These are phyloP conservation scores for Bombus vancouverensis DNA, from an alignment of 1,140 invertebrate genomes.

Conservation along the genomic window DNA sequence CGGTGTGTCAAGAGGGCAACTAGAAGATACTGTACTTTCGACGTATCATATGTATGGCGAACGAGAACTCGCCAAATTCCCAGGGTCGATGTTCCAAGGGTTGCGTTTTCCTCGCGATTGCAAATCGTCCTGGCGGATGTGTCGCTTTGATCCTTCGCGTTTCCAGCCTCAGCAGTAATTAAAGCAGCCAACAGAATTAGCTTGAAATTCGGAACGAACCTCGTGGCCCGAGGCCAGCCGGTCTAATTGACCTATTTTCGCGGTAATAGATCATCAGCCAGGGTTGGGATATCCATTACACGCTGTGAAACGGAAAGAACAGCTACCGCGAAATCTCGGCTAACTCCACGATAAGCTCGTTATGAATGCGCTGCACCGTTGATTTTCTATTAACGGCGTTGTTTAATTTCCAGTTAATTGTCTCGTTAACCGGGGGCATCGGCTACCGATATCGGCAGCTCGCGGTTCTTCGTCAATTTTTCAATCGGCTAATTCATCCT, in stretches of 20 bases:
- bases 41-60: not conserved
- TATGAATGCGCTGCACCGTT: slow-evolving; percentile 28
- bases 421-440: not conserved
- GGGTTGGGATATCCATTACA: slow-evolving; percentile 61
- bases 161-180: slow-evolving; percentile 55
- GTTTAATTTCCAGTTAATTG: slow-evolving; percentile 58
- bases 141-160: slow-evolving; percentile 61
- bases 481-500: not conserved
- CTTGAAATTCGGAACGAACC: slow-evolving; percentile 62
- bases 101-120: slow-evolving; percentile 30
- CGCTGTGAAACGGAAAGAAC: slow-evolving; percentile 55
- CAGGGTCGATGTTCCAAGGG: not conserved
- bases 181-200: slow-evolving; percentile 68
- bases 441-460: not conserved
- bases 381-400: slow-evolving; percentile 44
- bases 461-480: not conserved
- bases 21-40: not conserved
- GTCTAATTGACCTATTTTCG: slow-evolving; percentile 70
- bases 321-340: slow-evolving; percentile 40
- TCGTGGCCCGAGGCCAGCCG: slow-evolving; percentile 55
- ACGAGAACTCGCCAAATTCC: not conserved
- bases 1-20: not conserved
- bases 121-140: slow-evolving; percentile 42
- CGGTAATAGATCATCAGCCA: slow-evolving; percentile 66
- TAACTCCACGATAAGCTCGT: slow-evolving; percentile 48